Conservation (phyloP, 2,113 vertebrate genomes). For the Chiloscyllium plagiosum region DNA sequence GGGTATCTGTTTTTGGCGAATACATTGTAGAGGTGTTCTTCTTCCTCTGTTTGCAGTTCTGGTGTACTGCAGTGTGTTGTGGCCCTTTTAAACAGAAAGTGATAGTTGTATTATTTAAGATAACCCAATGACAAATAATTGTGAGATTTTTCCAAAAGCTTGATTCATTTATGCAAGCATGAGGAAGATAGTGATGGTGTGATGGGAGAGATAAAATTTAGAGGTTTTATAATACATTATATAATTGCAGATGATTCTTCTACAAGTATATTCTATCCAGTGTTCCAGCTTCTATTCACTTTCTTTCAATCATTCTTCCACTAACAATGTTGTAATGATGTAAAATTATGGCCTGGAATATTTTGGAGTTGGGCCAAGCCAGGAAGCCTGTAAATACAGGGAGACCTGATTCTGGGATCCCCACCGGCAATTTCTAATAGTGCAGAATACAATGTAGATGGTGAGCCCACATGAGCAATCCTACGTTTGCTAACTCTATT, state of each 20-base stretch:
- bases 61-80: no score
- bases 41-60: no score
- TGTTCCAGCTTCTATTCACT: neutral
- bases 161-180: neutral
- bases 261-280: neutral
- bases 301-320: neutral
- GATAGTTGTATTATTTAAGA: neutral
- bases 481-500: neutral
- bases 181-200: neutral
- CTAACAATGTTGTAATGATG: neutral
- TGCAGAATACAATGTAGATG: no score
- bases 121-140: neutral
- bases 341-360: neutral
- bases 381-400: neutral
- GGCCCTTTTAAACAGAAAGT: no score
- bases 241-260: neutral
- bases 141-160: neutral
- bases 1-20: no score
- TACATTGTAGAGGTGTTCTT: no score
- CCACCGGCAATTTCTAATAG: neutral
- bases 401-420: neutral
- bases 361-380: neutral
- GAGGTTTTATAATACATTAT: neutral
- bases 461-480: neutral
- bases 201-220: no score